phyloP scores from a whole-genome alignment of 2,888 invertebrate genomes.

The Drosophila robusta region DNA sequence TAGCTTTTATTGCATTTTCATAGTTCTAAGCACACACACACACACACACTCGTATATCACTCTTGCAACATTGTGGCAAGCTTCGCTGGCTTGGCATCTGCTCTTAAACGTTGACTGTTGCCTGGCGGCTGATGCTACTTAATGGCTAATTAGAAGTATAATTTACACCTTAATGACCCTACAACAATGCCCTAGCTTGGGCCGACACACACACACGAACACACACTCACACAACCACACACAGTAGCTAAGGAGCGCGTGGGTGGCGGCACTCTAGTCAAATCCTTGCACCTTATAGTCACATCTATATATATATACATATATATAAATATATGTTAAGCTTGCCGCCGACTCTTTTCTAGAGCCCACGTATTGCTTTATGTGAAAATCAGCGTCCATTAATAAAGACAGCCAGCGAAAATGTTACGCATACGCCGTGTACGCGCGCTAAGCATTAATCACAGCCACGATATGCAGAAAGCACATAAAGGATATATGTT shows the following conservation, averaged over 20 bases:
- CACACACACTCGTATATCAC: conserved; percentile 7
- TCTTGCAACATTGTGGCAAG: conserved; percentile 4
- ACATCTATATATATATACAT: not conserved
- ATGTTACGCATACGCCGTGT: conserved; percentile 57
- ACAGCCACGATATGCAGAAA: conserved; percentile 50
- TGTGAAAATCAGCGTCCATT: conserved; percentile 73
- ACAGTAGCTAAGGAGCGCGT: not conserved
- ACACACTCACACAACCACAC: not conserved
- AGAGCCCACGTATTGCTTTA: conserved; percentile 53
- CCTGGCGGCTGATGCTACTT: conserved; percentile 56
- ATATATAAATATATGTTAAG: not conserved
- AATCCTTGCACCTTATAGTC: conserved; percentile 19
- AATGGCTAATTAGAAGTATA: conserved; percentile 80
- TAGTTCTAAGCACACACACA: conserved; percentile 32
- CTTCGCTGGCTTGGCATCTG: conserved; percentile 19
- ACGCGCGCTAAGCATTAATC: conserved; percentile 65
- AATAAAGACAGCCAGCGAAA: conserved; percentile 64
- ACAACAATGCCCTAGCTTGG: conserved; percentile 47
- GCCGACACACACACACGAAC: not conserved
- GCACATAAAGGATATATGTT: conserved; percentile 21
- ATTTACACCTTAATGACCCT: conserved; percentile 81
- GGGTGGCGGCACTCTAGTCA: conserved; percentile 8
- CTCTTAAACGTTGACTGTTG: conserved; percentile 49
- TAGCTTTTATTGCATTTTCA: conserved; percentile 70
- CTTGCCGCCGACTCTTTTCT: conserved; percentile 18